phyloP scores from a whole-genome alignment of 2,797 vertebrate genomes.

The Eurystomus glaucurus region DNA sequence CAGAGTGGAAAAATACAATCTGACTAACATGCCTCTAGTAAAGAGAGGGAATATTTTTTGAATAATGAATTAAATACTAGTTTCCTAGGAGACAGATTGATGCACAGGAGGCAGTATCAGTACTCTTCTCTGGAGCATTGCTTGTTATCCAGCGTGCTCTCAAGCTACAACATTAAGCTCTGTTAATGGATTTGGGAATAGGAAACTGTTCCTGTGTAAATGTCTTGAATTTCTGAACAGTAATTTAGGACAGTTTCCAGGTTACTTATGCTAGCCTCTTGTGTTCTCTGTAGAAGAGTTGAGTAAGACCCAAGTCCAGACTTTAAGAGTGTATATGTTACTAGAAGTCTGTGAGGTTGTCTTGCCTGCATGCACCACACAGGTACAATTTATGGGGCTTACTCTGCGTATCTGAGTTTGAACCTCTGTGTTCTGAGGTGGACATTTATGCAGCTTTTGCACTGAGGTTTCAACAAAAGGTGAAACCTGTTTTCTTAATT shows the following conservation, averaged over 20 bases:
- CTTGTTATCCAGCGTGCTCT: background rate
- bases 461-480: background rate
- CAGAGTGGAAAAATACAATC: background rate
- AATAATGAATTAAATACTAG: background rate
- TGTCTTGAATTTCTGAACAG: background rate
- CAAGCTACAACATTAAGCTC: background rate
- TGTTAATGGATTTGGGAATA: background rate
- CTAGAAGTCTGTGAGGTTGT: background rate
- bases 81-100: conserved; percentile 1
- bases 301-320: background rate
- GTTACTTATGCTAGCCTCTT: background rate
- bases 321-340: background rate
- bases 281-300: background rate
- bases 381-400: accelerated
- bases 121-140: background rate
- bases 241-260: background rate
- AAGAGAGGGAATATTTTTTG: background rate
- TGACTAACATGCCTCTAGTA: background rate
- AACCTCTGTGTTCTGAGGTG: background rate
- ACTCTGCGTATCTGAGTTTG: background rate
- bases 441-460: background rate
- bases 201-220: background rate
- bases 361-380: background rate
- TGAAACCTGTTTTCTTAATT: background rate
- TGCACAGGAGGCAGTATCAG: background rate